phyloP scores from a whole-genome alignment of 2,888 invertebrate genomes.

The Tuta absoluta region DNA sequence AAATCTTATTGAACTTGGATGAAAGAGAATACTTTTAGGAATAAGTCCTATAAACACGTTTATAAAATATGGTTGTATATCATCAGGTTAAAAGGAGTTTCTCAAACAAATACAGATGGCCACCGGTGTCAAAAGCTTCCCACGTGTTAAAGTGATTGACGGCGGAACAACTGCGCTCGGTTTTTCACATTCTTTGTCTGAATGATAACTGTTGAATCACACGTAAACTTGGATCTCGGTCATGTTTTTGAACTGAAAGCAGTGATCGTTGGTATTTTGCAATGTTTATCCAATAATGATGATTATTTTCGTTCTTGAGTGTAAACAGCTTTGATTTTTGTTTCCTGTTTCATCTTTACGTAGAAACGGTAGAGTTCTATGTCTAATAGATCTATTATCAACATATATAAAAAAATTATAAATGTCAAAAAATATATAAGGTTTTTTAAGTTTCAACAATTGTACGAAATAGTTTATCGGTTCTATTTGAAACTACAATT shows the following conservation, averaged over 20 bases:
- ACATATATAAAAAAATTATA: too few species aligned
- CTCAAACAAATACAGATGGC: constrained; percentile 54
- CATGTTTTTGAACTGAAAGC: constrained; percentile 38
- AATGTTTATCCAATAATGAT: constrained; percentile 18
- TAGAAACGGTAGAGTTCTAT: neutral
- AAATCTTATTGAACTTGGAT: constrained; percentile 39
- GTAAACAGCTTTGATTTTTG: neutral
- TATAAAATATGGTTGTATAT: constrained; percentile 35
- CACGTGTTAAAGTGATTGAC: constrained; percentile 54
- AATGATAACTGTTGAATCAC: constrained; percentile 51
- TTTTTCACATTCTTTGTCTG: constrained; percentile 48
- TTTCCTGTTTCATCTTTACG: neutral
- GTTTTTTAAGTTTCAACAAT: neutral
- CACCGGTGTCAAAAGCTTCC: constrained; percentile 53
- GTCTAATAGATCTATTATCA: neutral
- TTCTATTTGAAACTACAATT: neutral
- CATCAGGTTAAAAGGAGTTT: constrained; percentile 39
- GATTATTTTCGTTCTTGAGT: constrained; percentile 11
- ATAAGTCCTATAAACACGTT: constrained; percentile 40
- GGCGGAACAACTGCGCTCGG: constrained; percentile 51
- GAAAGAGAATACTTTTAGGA: constrained; percentile 35
- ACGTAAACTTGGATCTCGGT: constrained; percentile 57
- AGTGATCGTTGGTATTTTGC: constrained; percentile 13
- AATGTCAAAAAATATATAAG: neutral
- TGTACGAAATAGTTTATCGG: neutral